Conservation (phyloP, 1,140 invertebrate genomes). For the Conopomorpha cramerella region DNA sequence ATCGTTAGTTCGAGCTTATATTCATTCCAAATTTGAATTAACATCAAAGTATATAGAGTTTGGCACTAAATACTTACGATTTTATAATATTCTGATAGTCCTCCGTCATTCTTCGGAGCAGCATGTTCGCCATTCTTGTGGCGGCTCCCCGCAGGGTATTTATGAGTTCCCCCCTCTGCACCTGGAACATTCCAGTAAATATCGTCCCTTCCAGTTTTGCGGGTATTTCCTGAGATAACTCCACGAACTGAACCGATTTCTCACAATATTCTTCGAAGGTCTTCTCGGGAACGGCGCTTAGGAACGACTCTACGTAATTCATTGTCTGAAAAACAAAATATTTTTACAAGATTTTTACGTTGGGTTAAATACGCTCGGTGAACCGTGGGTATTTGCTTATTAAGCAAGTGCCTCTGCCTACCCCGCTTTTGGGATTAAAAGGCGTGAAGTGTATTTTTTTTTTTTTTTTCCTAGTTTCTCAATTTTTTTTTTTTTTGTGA, state of each 20-base stretch:
- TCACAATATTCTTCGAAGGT: slow-evolving; percentile 70
- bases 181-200: slow-evolving; percentile 83
- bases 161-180: slow-evolving; percentile 83
- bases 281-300: slow-evolving; percentile 65
- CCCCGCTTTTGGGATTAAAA: no score
- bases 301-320: slow-evolving; percentile 68
- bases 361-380: no score
- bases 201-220: slow-evolving; percentile 69
- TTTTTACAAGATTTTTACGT: no score
- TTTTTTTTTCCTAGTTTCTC: no score
- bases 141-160: slow-evolving; percentile 70
- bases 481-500: no score
- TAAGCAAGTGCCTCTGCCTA: no score
- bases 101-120: slow-evolving; percentile 74
- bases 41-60: no score
- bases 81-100: slow-evolving; percentile 81
- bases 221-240: slow-evolving; percentile 67
- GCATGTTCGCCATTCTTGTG: slow-evolving; percentile 68
- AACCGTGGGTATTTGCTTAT: no score
- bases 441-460: no score
- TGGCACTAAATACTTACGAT: slow-evolving; percentile 70
- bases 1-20: no score
- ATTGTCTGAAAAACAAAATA: slow-evolving; percentile 45
- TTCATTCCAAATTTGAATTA: no score
- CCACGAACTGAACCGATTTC: slow-evolving; percentile 69